Evolutionary conservation across 2,113 vertebrate species (phyloP).

Genomic region (Callospermophilus lateralis): DNA sequence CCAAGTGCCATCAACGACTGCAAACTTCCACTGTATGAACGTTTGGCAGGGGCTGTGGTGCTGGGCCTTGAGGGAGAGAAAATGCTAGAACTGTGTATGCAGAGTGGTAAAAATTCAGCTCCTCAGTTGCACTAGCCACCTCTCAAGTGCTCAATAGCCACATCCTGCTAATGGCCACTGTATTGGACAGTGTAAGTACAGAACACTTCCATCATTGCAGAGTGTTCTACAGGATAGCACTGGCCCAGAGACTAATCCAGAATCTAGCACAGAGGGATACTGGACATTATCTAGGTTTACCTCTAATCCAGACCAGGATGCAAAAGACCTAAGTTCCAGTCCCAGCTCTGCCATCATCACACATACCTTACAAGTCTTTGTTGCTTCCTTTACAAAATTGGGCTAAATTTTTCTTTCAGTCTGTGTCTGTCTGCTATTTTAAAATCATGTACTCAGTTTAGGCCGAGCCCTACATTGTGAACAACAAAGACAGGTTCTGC

Average conservation of each 20-base stretch:
- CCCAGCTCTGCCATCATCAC: not conserved
- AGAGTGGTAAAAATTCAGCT: not conserved
- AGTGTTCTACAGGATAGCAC: not conserved
- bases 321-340: not conserved
- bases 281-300: not conserved
- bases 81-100: not conserved
- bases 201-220: not conserved
- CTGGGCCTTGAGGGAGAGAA: not conserved
- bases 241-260: not conserved
- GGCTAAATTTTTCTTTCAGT: not conserved
- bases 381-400: not conserved
- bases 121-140: not conserved
- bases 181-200: fast-evolving
- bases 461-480: not conserved
- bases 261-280: not conserved
- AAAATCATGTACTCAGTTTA: not conserved
- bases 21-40: not conserved
- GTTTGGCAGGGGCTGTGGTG: not conserved
- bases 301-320: not conserved
- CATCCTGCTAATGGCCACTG: not conserved
- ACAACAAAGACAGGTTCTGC: not conserved
- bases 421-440: not conserved
- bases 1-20: not conserved
- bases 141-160: not conserved
- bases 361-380: not conserved